Conservation (phyloP, 2,888 invertebrate species). For the Gymnosoma rotundatum region DNA sequence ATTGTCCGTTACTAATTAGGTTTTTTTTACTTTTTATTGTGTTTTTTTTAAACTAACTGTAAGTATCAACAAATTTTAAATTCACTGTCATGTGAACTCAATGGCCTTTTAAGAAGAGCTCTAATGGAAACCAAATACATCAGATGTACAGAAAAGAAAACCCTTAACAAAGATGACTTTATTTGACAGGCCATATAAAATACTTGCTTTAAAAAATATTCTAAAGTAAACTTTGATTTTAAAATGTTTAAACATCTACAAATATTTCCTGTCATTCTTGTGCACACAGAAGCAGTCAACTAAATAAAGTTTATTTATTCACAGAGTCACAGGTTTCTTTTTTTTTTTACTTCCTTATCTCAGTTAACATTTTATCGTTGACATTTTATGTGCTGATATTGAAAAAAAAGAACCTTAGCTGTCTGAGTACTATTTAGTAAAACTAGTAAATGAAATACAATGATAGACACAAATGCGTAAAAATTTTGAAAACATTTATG, state of each 20-base stretch:
- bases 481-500: too few species aligned
- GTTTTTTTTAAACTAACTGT: constrained; percentile 2
- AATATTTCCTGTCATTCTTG: not conserved
- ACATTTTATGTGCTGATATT: constrained; percentile 55
- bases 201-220: constrained; percentile 15
- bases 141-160: not conserved
- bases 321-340: not conserved
- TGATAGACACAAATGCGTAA: not conserved
- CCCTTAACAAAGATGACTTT: not conserved
- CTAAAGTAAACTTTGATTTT: constrained; percentile 35
- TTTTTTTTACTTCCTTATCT: not conserved
- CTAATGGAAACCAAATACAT: constrained; percentile 40
- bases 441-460: not conserved
- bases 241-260: not conserved
- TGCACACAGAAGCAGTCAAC: constrained; percentile 2
- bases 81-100: constrained; percentile 52
- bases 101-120: constrained; percentile 33
- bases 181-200: constrained; percentile 36
- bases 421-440: constrained; percentile 27
- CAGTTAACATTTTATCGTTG: constrained; percentile 15
- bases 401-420: constrained; percentile 29
- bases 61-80: constrained; percentile 40
- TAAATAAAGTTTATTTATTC: constrained; percentile 30
- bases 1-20: constrained; percentile 37
- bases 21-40: not conserved